Base-by-base conservation (phyloP, 1,140 invertebrate genomes). In the Pteromalus puparum region DNA sequence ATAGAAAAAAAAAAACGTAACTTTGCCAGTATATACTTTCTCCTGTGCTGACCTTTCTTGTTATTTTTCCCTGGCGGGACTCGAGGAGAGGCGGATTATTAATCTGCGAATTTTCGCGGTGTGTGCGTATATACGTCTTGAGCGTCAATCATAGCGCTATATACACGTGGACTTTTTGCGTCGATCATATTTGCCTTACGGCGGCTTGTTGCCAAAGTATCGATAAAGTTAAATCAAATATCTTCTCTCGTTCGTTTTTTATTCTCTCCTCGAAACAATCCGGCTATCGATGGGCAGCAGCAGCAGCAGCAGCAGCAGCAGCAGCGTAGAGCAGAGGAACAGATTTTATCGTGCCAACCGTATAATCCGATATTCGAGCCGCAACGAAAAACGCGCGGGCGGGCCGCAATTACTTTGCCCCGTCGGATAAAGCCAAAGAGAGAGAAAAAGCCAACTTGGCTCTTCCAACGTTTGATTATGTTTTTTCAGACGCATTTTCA, bases 301-400 rank as follows among this genome's bases (percentile, higher is more conserved):
- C 38, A 48, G 72, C 12, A 34, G 72, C 12, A 34, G n/a, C n/a
- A n/a, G n/a, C 2, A 5, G 48, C 15, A 53, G 42, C 2, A 10
- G 42, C 46, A 48, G 46, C 46, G 13, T 46, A 48, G 53, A 21
- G 21, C 38, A 48, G 3, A 48, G 42, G 42, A 76, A 48, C 74
- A 76, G 74, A 76, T 76, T 76, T 76, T 76, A 76, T 76, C 74
- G 46, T 53, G 74, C 42, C 74, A 53, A 26, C 38, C 74, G 74
- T 76, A 76, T 76, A 76, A 76, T 46, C 38, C n/a, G 74, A 76
- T 76, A 76, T 76, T 76, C 74, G 38, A n/a, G 34, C 30, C 13
- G 30, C 72, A 30, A n/a, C 38, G 46, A 76, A 76, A 76, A 72
- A 61, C 18, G 28, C 28, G 34, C 6, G 2, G 2, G 30, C 24